Percentiles rank a stretch among this genome's conserved stretches.
phyloP scores from a whole-genome alignment of 2,888 invertebrate genomes.

The Geotrupes spiniger region DNA sequence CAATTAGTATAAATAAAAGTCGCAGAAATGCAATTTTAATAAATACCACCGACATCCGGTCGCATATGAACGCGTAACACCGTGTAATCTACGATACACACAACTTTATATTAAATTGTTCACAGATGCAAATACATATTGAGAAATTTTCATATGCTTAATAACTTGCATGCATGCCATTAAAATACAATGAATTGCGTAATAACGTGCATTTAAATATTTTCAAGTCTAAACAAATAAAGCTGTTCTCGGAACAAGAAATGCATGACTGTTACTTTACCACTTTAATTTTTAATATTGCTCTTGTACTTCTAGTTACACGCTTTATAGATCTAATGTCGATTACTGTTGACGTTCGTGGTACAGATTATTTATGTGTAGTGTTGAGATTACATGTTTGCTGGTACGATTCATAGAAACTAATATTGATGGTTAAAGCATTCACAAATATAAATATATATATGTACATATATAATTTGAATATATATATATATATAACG shows the following conservation, averaged over 20 bases:
- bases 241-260: constrained; percentile 12
- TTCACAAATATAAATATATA: background rate
- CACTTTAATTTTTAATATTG: constrained; percentile 9
- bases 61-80: too few species aligned
- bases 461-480: too few species aligned
- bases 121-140: too few species aligned
- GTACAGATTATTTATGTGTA: constrained; percentile 8
- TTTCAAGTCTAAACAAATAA: constrained; percentile 10
- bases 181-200: constrained; percentile 11
- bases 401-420: constrained; percentile 9
- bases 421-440: constrained; percentile 1
- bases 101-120: too few species aligned
- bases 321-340: constrained; percentile 12
- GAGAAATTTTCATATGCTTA: too few species aligned
- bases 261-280: constrained; percentile 8
- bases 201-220: constrained; percentile 9
- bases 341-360: constrained; percentile 9
- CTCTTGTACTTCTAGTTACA: constrained; percentile 10
- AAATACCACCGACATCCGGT: too few species aligned
- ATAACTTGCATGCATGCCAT: background rate
- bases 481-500: too few species aligned
- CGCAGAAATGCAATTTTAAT: too few species aligned
- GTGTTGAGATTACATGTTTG: constrained; percentile 6
- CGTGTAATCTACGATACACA: too few species aligned
- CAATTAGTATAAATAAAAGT: too few species aligned